Conservation (phyloP, 2,797 vertebrate species). For the Acrocephalus scirpaceus region DNA sequence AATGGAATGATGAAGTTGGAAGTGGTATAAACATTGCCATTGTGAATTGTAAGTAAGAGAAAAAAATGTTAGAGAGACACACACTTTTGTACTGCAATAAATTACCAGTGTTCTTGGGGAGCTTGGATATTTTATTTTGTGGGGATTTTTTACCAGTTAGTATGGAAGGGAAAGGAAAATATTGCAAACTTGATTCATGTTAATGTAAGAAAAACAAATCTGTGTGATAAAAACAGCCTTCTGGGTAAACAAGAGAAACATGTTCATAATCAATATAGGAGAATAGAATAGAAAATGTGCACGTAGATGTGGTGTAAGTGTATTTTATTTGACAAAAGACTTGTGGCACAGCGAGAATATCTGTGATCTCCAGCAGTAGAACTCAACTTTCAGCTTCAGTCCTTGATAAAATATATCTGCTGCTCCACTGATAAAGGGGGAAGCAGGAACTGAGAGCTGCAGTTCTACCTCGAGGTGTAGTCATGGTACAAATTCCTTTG, state of each 20-base stretch:
- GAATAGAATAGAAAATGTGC: neutral
- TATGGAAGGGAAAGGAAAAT: neutral
- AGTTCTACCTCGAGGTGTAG: neutral
- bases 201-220: neutral
- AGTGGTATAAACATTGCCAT: conserved; percentile 79
- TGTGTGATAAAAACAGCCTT: neutral
- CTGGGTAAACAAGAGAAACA: neutral
- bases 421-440: neutral
- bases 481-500: neutral
- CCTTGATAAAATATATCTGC: neutral
- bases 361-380: neutral
- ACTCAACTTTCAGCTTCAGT: neutral
- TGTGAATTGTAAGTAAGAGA: conserved; percentile 75
- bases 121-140: neutral
- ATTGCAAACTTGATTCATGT: neutral
- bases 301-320: neutral
- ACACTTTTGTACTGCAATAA: neutral
- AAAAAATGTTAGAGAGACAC: neutral
- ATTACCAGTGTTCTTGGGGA: neutral
- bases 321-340: neutral
- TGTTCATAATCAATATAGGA: neutral
- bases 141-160: neutral
- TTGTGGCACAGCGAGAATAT: neutral
- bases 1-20: conserved; percentile 21
- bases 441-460: neutral